Evolutionary conservation across 2,797 vertebrate species (phyloP).

Genomic region (Gobio occitaniae): DNA sequence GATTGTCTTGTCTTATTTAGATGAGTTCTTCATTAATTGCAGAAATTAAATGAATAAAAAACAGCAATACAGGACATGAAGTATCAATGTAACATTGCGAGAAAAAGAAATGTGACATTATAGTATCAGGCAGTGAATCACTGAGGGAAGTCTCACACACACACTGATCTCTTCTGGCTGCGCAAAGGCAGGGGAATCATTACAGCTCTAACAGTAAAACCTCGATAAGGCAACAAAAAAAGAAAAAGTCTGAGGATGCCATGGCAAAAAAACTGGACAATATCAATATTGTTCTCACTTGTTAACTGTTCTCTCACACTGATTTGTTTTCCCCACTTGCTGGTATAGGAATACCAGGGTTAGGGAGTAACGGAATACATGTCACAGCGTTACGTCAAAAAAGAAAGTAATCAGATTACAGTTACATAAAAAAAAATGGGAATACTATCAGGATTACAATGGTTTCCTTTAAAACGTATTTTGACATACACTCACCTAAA

Average conservation of each 20-base stretch:
- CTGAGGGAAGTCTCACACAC: neutral
- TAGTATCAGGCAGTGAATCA: neutral
- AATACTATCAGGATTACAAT: too few relatives aligned
- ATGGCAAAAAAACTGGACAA: neutral
- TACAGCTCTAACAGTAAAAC: neutral
- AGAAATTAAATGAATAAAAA: neutral
- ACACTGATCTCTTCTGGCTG: conserved; percentile 1
- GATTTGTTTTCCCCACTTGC: neutral
- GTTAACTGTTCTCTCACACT: neutral
- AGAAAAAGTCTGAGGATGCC: neutral
- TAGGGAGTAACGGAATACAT: too few relatives aligned
- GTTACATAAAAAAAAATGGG: too few relatives aligned
- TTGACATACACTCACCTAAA: too few relatives aligned
- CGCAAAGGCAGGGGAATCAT: neutral
- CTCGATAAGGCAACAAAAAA: neutral
- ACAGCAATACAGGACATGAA: neutral
- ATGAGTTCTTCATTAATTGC: neutral
- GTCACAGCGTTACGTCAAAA: too few relatives aligned
- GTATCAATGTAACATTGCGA: neutral
- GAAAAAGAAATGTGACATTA: neutral
- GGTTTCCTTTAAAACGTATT: too few relatives aligned
- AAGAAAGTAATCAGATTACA: too few relatives aligned
- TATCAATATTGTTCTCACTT: neutral
- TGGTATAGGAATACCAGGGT: neutral
- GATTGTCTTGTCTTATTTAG: neutral